phyloP scores from a whole-genome alignment of 2,113 vertebrate genomes.

The Apteryx mantelli region DNA sequence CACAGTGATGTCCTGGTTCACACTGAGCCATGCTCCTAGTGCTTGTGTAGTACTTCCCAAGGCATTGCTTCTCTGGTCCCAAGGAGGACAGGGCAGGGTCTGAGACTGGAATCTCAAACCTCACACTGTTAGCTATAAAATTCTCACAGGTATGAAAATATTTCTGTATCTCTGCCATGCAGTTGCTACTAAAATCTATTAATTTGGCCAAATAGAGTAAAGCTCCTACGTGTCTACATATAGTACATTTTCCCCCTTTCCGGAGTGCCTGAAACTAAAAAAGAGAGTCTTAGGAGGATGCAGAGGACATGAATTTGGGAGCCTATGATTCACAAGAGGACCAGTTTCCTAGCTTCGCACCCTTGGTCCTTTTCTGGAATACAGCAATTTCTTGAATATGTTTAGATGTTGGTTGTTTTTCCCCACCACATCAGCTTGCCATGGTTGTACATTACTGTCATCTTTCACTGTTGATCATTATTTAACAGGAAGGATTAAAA shows the following conservation, averaged over 20 bases:
- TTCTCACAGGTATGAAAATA: neutral
- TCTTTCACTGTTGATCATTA: neutral
- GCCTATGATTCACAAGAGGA: neutral
- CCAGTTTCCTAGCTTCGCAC: neutral
- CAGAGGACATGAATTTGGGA: neutral
- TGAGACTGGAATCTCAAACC: neutral
- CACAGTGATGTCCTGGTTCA: neutral
- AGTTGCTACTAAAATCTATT: neutral
- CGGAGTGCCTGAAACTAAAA: neutral
- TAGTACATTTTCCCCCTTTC: neutral
- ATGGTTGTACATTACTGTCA: neutral
- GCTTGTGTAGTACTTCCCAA: neutral
- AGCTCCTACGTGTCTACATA: neutral
- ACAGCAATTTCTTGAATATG: neutral
- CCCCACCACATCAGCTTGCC: neutral
- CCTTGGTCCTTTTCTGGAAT: neutral
- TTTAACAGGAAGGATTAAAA: neutral
- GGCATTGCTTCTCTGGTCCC: neutral
- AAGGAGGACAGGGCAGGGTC: neutral
- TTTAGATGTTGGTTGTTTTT: neutral
- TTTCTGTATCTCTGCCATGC: neutral
- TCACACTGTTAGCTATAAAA: neutral
- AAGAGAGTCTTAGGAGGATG: neutral
- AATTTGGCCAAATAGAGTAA: neutral
- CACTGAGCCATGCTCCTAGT: neutral